These are phyloP conservation scores for Eremobia ochroleuca DNA, from an alignment of 2,888 invertebrate genomes.

Conservation along the genomic window DNA sequence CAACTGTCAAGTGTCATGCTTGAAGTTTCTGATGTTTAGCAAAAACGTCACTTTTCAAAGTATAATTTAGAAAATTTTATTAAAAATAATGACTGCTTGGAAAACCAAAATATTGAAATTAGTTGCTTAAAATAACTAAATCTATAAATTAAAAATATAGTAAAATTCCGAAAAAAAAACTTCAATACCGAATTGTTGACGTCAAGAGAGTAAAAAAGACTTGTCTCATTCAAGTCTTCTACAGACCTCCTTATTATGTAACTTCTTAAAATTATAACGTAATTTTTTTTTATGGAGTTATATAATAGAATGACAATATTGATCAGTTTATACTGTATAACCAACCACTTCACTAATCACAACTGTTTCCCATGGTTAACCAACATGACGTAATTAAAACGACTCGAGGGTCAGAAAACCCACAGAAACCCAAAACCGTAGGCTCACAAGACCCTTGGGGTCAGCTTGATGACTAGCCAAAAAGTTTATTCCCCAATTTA, in stretches of 20 bases:
- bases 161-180: no score
- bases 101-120: no score
- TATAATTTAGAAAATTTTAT: no score
- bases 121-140: not conserved
- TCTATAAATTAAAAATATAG: no score
- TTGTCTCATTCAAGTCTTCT: not conserved
- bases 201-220: not conserved
- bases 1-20: no score
- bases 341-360: not conserved
- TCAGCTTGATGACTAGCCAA: slow-evolving; percentile 45
- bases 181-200: no score
- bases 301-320: not conserved
- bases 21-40: no score
- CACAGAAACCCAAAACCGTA: slow-evolving; percentile 17
- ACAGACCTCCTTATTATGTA: not conserved
- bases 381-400: slow-evolving; percentile 18
- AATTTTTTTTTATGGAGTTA: not conserved
- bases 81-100: no score
- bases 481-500: slow-evolving; percentile 52
- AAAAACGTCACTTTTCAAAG: no score
- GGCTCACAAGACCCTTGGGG: slow-evolving; percentile 19
- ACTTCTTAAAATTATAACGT: not conserved
- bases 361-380: not conserved
- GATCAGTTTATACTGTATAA: not conserved
- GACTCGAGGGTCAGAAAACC: slow-evolving; percentile 2